Evolutionary conservation across 30 jellyfish, hydroid and myxozoan species (phyloP), one percentile per base, ranked within the genome.

Genomic region (Nemopilema nomurai): DNA sequence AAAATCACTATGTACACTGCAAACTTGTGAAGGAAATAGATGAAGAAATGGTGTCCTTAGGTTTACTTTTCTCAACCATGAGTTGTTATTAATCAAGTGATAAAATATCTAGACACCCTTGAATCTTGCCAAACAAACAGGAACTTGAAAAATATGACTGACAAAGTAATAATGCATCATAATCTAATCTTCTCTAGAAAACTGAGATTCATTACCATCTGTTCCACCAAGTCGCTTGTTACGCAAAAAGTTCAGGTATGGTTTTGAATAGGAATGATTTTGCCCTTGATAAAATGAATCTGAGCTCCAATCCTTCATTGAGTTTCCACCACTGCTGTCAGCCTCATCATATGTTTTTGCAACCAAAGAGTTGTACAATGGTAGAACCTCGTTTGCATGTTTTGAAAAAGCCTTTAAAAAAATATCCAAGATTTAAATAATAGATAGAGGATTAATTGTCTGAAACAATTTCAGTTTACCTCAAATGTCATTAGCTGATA

Each of bases 281-380:
- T 90, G 97, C 21, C 98, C 98, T 74, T 94, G 98, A 51, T 94
- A 94, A 70, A 94, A 94, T 25, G 99, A 94, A 85, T 94, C 97
- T 9, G 92, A 89, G 68, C 96, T 84, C 99, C 99, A 94, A 33
- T 94, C 99, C 62, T 85, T 80, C 89, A 81, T 74, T 21, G 88
- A 52, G 51, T 96, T 89, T 9, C 92, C 92, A 24, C 86, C 82
- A 24, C 83, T 50, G 69, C 92, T 79, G 70, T 85, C 95, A 0
- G 95, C 95, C 68, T 94, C 99, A 18, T 86, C 96, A 72, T 90
- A 94, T 21, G 92, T 87, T 86, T 94, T 94, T 28, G 99, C 99
- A 51, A 94, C 99, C 57, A 87, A 80, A 74, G 97, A 89, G 85
- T 94, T 94, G 94, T 94, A 94, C 90, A 89, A 63, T 62, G 99